Evolutionary conservation across 2,888 invertebrate species (phyloP), one percentile per base, ranked within the genome.

Genomic region (Phasia obesa): DNA sequence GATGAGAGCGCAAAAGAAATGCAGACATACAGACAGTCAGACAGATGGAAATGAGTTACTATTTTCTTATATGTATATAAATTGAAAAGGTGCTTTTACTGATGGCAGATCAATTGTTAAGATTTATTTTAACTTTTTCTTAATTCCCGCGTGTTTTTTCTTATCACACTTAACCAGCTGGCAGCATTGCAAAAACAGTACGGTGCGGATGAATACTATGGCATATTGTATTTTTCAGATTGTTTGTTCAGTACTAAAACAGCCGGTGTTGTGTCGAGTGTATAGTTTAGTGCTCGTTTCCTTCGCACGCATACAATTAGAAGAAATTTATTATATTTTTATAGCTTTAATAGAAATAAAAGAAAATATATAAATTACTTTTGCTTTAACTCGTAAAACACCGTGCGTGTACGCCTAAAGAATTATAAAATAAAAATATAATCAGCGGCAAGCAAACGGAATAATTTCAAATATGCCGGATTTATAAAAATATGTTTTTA

Each of bases 201-300:
- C 51, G 31, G 25, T 64, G 71, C 44, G 49, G 27, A 73, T 49
- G 62, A 31, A 38, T 67, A 59, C 57, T 57, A 57, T 70, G 64
- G 78, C 69, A 74, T 35, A 67, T 65, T 53, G 47, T 60, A 67
- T 51, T 71, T 57, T 53, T 75, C 60, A 44, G 35, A 47, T 57
- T 62, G 51, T 69, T 44, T 69, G 44, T 81, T 74, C 75, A 83
- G 83, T 79, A 79, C 65, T 70, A 79, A 83, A 75, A 75, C 70
- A 83, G 65, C 83, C 83, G 83, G 83, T 79, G 83, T 83, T 83
- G 79, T 38, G 83, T 53, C 70, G 79, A 79, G 64, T 42, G 59
- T 79, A 60, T 77, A 79, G 75, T 60, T 70, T 75, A 70, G 53
- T 67, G 79, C 65, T 79, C 75, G 73, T 23, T 9, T 55, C 64